Conservation (phyloP, 1,140 invertebrate species). For the Hirudo medicinalis region DNA sequence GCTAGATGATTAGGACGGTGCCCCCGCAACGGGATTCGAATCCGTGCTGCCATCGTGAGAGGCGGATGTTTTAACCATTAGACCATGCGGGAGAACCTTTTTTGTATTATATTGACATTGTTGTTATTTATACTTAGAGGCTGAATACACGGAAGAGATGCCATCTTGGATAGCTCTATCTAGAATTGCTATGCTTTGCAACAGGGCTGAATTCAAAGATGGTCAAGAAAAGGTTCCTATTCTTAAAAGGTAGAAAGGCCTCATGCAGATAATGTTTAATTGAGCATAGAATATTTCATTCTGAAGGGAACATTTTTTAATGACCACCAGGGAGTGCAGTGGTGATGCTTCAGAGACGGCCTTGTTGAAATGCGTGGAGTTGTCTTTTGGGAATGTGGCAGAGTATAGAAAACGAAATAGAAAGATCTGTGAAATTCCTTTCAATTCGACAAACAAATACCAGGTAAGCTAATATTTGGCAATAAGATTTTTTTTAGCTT, state of each 20-base stretch:
- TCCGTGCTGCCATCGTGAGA: too few species aligned
- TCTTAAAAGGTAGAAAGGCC: slow-evolving; percentile 51
- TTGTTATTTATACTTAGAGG: slow-evolving; percentile 26
- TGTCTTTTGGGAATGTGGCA: slow-evolving; percentile 78
- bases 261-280: neutral
- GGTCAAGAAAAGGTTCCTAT: slow-evolving; percentile 81
- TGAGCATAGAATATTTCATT: neutral
- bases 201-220: slow-evolving; percentile 88
- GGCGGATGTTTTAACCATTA: too few species aligned
- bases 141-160: slow-evolving; percentile 49
- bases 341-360: slow-evolving; percentile 87
- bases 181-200: slow-evolving; percentile 83
- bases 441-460: slow-evolving; percentile 99
- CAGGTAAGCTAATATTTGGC: slow-evolving; percentile 44
- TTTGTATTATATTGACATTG: neutral
- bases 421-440: slow-evolving; percentile 93
- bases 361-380: slow-evolving; percentile 87
- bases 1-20: too few species aligned
- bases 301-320: neutral
- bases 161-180: slow-evolving; percentile 81
- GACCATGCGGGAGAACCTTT: too few species aligned
- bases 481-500: neutral
- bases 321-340: slow-evolving; percentile 46
- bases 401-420: slow-evolving; percentile 74
- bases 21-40: too few species aligned